Evolutionary conservation across 1,140 invertebrate genomes (phyloP), one percentile per base, ranked within the genome.

Genomic region (Trissolcus basalis): DNA sequence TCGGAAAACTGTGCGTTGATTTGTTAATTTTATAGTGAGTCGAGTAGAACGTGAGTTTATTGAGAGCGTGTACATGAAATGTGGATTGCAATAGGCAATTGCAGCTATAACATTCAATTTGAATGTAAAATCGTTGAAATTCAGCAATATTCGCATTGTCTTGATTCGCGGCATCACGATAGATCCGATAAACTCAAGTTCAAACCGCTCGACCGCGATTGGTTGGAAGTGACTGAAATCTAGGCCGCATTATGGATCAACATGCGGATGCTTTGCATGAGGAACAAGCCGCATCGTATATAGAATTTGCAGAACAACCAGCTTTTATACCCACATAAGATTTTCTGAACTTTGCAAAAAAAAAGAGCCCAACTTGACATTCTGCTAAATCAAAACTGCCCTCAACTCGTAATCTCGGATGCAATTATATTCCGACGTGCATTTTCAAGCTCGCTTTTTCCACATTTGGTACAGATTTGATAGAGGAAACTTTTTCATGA

Each of bases 191-290:
- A 82, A 81, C 80, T 76, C 76, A 78, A 80, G 80, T 80, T 79
- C 76, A 79, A 74, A 74, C 70, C 55, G 70, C 68, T 80, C 78
- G 65, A 68, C 74, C 68, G 71, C 74, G 70, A 78, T 83, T 78
- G 78, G 73, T 69, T 64, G 68, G 50, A 67, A 73, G 80, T 65
- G 72, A 65, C 59, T 74, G 74, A 80, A 83, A 84, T 84, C 80
- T 83, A 83, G 82, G 81, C 81, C 81, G 77, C 77, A 82, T 82
- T 83, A 83, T 83, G 78, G 82, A 83, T 83, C 80, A 77, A 80
- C 82, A 80, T 82, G 81, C 77, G 71, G 79, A 83, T 80, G 77
- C 78, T 74, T 82, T 77, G 68, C 68, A 74, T 64, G 71, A 69
- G 55, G 75, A 56, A 69, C 59, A 56, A 61, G 39, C 71, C 59